Percentiles rank a stretch among this genome's conserved stretches.
phyloP scores from a whole-genome alignment of 2,888 invertebrate species.

The Orchestes rusci region DNA sequence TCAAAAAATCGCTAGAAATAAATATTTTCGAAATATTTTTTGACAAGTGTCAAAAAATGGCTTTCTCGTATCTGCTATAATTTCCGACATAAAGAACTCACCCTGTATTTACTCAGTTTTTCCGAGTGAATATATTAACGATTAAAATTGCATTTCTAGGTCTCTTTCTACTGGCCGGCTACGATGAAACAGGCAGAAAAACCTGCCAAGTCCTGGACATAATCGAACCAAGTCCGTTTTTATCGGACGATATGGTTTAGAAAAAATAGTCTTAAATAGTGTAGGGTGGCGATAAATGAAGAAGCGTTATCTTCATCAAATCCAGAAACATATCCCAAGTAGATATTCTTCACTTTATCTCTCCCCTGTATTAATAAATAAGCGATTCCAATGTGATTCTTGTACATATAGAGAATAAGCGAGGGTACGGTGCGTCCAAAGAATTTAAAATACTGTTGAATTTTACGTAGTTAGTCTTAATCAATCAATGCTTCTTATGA shows the following conservation, averaged over 20 bases:
- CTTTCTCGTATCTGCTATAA: background rate
- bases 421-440: conserved; percentile 8
- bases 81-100: too few relatives aligned
- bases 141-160: conserved; percentile 7
- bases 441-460: conserved; percentile 13
- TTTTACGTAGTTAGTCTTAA: conserved; percentile 11
- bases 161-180: conserved; percentile 19
- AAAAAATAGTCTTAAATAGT: too few relatives aligned
- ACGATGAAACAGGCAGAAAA: conserved; percentile 18
- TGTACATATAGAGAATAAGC: too few relatives aligned
- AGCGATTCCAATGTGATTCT: too few relatives aligned
- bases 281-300: too few relatives aligned
- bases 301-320: too few relatives aligned
- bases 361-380: too few relatives aligned
- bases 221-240: conserved; percentile 20
- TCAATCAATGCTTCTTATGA: conserved; percentile 12
- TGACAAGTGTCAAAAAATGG: too few relatives aligned
- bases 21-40: too few relatives aligned
- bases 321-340: too few relatives aligned
- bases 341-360: too few relatives aligned
- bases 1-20: too few relatives aligned
- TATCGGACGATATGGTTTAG: conserved; percentile 23
- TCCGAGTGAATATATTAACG: background rate
- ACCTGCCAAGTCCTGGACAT: conserved; percentile 21
- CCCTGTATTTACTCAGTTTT: background rate